These are phyloP conservation scores for Metellina segmentata DNA, from an alignment of 2,888 invertebrate species.

Conservation along the genomic window DNA sequence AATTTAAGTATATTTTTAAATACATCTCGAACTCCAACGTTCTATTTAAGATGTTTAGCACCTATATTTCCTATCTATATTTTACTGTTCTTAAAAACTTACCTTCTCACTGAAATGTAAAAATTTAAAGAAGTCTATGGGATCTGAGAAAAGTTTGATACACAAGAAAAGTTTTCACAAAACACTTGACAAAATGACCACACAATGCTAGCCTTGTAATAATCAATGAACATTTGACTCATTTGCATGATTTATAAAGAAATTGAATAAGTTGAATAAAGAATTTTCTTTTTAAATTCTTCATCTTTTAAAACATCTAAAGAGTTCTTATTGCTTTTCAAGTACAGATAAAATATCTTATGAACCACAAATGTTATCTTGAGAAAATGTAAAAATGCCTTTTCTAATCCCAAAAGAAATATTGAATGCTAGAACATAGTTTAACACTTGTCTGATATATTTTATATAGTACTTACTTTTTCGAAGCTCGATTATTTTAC, in stretches of 20 bases:
- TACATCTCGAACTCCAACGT: not conserved
- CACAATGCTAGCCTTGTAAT: not conserved
- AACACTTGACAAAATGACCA: not conserved
- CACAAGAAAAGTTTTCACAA: not conserved
- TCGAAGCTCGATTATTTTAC: slow-evolving; percentile 42
- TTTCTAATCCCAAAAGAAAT: not conserved
- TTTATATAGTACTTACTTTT: slow-evolving; percentile 4
- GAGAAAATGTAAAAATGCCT: slow-evolving; percentile 5
- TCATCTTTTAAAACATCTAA: slow-evolving; percentile 22
- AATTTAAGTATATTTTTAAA: not conserved
- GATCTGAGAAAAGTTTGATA: not conserved
- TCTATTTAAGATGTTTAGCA: not conserved
- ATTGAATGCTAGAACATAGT: not conserved
- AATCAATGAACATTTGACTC: not conserved
- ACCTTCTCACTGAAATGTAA: not conserved
- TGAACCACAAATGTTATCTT: slow-evolving; percentile 10
- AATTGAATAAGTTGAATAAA: not conserved
- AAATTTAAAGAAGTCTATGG: not conserved
- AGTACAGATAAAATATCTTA: slow-evolving; percentile 30
- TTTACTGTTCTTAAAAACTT: not conserved
- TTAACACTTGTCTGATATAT: not conserved
- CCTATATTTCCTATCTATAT: not conserved
- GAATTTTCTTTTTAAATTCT: slow-evolving; percentile 7
- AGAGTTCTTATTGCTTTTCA: slow-evolving; percentile 55
- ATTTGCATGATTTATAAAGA: not conserved